phyloP scores from a whole-genome alignment of 2,113 vertebrate species.

The Sminthopsis crassicaudata region DNA sequence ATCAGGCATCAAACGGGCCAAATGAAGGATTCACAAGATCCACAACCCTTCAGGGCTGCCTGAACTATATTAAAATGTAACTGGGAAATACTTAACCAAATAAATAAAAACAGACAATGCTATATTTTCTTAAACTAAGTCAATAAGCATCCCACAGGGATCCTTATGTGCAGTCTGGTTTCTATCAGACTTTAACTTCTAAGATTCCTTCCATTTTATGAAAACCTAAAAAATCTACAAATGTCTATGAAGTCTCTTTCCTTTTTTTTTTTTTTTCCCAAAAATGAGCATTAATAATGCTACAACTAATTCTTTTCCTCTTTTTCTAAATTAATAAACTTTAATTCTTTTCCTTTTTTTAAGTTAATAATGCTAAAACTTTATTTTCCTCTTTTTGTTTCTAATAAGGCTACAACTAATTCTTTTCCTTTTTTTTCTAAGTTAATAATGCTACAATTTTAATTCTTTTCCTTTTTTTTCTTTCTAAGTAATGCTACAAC shows the following conservation, averaged over 20 bases:
- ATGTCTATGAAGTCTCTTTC: neutral
- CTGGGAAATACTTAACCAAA: neutral
- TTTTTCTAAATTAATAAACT: too few species aligned
- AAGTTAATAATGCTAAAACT: too few species aligned
- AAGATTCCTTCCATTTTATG: neutral
- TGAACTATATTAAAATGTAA: neutral
- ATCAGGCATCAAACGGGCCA: neutral
- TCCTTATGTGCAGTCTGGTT: neutral
- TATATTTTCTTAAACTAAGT: neutral
- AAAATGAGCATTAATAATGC: too few species aligned
- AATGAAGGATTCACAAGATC: neutral
- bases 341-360: too few species aligned
- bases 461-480: too few species aligned
- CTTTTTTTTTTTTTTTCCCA: too few species aligned
- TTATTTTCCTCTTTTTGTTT: too few species aligned
- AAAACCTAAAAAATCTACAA: neutral
- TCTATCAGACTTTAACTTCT: neutral
- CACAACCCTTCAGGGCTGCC: neutral
- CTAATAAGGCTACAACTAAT: too few species aligned
- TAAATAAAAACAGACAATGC: neutral
- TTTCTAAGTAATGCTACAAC: too few species aligned
- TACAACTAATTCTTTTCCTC: too few species aligned
- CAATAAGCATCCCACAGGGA: neutral
- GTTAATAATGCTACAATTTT: too few species aligned
- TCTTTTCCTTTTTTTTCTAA: too few species aligned